These are phyloP conservation scores for Gallinago paraguaiae DNA, from an alignment of 2,113 vertebrate species.

Conservation along the genomic window DNA sequence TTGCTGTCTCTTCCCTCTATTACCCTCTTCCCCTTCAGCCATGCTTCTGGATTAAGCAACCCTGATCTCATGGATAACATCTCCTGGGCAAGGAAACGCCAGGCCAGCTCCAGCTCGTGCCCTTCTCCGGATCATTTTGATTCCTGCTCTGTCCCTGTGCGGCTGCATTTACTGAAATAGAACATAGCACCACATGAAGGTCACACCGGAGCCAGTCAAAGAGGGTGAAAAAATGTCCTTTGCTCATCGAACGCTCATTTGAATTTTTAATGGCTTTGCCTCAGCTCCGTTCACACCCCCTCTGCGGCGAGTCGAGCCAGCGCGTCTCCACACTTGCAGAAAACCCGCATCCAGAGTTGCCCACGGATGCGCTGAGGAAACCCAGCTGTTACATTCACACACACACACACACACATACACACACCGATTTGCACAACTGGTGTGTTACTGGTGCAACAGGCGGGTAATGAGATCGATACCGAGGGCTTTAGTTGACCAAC, in stretches of 20 bases:
- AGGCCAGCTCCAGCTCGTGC: not conserved
- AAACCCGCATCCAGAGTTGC: not conserved
- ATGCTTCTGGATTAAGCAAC: not conserved
- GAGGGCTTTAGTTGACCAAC: not conserved
- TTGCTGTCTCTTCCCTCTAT: not conserved
- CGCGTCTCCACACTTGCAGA: not conserved
- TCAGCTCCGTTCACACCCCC: not conserved
- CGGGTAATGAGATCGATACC: not conserved
- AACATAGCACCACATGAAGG: constrained; percentile 34
- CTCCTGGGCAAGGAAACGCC: not conserved
- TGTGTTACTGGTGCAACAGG: constrained; percentile 29
- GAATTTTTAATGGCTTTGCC: constrained; percentile 61
- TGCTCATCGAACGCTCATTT: constrained; percentile 47
- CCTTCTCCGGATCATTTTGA: not conserved
- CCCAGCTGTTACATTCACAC: not conserved
- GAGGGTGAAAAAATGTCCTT: constrained; percentile 42
- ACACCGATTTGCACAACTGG: not conserved
- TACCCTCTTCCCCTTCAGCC: not conserved
- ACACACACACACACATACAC: not conserved
- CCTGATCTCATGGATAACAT: not conserved
- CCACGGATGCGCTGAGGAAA: not conserved
- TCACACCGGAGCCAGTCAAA: constrained; percentile 18
- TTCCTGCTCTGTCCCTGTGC: not conserved
- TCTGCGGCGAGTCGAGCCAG: not conserved
- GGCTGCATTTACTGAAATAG: constrained; percentile 36